Conservation (phyloP, 2,888 invertebrate species). For the Subacronicta megacephala region DNA sequence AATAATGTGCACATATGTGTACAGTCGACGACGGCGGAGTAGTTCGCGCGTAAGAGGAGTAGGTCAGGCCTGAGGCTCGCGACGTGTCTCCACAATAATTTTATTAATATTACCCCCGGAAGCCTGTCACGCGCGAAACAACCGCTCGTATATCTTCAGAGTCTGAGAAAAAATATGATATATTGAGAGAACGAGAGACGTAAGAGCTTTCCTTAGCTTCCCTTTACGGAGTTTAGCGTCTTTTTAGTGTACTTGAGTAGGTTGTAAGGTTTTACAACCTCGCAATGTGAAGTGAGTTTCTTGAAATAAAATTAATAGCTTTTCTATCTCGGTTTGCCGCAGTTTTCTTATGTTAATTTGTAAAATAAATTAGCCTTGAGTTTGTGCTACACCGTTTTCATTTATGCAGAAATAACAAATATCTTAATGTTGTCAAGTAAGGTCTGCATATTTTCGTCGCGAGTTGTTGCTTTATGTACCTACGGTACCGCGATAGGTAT, state of each 20-base stretch:
- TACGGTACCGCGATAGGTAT: slow-evolving; percentile 36
- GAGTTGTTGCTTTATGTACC: slow-evolving; percentile 33
- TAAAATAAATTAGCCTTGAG: slow-evolving; percentile 21
- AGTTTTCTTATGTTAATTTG: slow-evolving; percentile 25
- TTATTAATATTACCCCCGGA: slow-evolving; percentile 88
- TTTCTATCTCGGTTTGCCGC: slow-evolving; percentile 34
- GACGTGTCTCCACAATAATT: slow-evolving; percentile 88
- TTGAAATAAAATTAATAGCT: slow-evolving; percentile 58
- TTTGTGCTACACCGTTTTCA: slow-evolving; percentile 13
- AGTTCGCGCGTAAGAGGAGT: slow-evolving; percentile 61
- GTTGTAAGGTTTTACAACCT: slow-evolving; percentile 60
- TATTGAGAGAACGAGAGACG: slow-evolving; percentile 86
- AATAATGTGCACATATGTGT: slow-evolving; percentile 43
- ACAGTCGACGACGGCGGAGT: slow-evolving; percentile 47
- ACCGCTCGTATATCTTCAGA: slow-evolving; percentile 84
- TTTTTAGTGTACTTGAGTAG: slow-evolving; percentile 77
- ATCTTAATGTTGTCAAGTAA: slow-evolving; percentile 17
- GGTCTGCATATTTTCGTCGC: slow-evolving; percentile 22
- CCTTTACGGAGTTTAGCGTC: slow-evolving; percentile 78
- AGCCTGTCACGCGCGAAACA: slow-evolving; percentile 87
- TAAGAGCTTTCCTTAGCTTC: slow-evolving; percentile 82
- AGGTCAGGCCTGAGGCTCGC: slow-evolving; percentile 72
- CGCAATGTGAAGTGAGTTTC: slow-evolving; percentile 59
- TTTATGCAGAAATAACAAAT: slow-evolving; percentile 12
- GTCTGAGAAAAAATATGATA: slow-evolving; percentile 87